Percentiles rank a stretch among this genome's conserved stretches.
phyloP scores from a whole-genome alignment of 2,888 invertebrate genomes.

The Noctua janthe region DNA sequence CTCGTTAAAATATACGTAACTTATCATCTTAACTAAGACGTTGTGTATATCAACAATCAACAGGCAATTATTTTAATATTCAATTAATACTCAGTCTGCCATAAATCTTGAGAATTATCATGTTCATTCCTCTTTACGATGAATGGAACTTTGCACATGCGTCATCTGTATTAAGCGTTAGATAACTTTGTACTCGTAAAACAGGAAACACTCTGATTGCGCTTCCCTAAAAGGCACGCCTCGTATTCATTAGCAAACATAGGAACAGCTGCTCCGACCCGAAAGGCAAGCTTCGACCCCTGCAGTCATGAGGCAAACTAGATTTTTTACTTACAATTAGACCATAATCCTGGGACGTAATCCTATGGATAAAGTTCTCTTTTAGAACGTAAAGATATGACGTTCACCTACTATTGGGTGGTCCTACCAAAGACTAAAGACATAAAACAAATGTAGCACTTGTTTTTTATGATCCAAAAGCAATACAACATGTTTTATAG shows the following conservation, averaged over 20 bases:
- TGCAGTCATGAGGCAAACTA: slow-evolving; percentile 16
- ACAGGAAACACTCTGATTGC: slow-evolving; percentile 46
- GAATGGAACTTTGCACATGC: slow-evolving; percentile 7
- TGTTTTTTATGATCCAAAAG: slow-evolving; percentile 37
- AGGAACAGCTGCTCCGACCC: slow-evolving; percentile 34
- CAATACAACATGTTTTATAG: slow-evolving; percentile 44
- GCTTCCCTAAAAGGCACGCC: slow-evolving; percentile 33
- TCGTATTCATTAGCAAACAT: slow-evolving; percentile 38
- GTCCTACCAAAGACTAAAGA: slow-evolving; percentile 11
- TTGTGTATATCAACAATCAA: background rate
- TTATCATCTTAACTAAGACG: background rate
- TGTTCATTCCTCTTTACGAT: background rate
- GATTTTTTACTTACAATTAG: slow-evolving; percentile 35
- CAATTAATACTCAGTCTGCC: background rate
- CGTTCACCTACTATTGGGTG: slow-evolving; percentile 4
- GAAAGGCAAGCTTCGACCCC: slow-evolving; percentile 34
- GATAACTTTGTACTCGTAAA: slow-evolving; percentile 21
- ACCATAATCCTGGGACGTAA: background rate
- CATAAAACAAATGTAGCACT: slow-evolving; percentile 29
- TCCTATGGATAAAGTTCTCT: background rate
- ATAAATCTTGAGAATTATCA: background rate
- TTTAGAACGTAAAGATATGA: background rate
- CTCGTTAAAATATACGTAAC: background rate
- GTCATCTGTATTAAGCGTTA: slow-evolving; percentile 18
- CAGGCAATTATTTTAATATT: background rate